Conservation (phyloP, 2,888 invertebrate genomes). For the Netelia virgata region DNA sequence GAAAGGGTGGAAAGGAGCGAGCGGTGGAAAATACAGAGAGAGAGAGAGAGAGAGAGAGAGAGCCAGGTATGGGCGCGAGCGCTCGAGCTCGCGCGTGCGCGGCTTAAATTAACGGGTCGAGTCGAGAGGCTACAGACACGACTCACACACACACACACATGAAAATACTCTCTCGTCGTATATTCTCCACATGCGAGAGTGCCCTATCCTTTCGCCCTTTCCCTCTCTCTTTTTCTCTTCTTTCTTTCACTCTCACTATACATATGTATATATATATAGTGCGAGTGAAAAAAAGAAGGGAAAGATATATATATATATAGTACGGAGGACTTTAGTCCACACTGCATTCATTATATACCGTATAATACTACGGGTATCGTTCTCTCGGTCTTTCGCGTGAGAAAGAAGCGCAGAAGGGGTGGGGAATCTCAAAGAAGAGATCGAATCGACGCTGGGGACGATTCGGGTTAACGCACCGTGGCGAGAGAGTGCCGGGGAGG, state of each 20-base stretch:
- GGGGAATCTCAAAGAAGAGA: constrained; percentile 29
- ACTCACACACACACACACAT: constrained; percentile 13
- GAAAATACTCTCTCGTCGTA: background rate
- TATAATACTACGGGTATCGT: constrained; percentile 30
- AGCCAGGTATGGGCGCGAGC: constrained; percentile 12
- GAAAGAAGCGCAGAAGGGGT: constrained; percentile 18
- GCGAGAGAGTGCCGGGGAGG: background rate
- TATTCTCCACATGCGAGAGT: background rate
- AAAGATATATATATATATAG: background rate
- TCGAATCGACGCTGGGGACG: constrained; percentile 30
- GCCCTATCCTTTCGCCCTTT: constrained; percentile 20
- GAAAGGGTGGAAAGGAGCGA: constrained; percentile 45
- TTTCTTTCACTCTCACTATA: background rate
- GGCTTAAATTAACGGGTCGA: constrained; percentile 64
- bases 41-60: background rate
- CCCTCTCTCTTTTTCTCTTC: constrained; percentile 32
- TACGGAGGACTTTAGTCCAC: background rate
- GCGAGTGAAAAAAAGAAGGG: too few relatives aligned
- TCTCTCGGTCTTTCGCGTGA: constrained; percentile 38
- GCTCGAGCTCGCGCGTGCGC: constrained; percentile 64
- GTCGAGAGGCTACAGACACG: constrained; percentile 32
- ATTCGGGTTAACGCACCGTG: constrained; percentile 64
- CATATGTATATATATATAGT: background rate
- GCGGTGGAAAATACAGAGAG: constrained; percentile 37
- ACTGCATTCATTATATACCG: constrained; percentile 30